Evolutionary conservation across 1,140 invertebrate species (phyloP).

Genomic region (Drosophila albomicans): DNA sequence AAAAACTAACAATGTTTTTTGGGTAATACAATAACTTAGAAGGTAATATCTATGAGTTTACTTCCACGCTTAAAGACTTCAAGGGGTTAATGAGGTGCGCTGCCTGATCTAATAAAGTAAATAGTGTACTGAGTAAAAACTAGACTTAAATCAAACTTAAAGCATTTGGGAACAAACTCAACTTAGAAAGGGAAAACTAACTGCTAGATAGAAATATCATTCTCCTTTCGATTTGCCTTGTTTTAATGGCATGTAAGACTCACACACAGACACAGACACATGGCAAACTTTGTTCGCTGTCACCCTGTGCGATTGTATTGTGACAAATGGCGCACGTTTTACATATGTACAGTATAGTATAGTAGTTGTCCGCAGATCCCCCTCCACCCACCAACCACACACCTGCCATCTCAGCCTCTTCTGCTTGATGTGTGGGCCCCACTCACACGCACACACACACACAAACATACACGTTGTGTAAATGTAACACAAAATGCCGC

Average conservation of each 20-base stretch:
- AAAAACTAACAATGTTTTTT: not conserved
- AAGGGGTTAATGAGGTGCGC: no score
- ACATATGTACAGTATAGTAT: slow-evolving; percentile 78
- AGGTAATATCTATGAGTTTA: not conserved
- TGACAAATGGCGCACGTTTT: slow-evolving; percentile 80
- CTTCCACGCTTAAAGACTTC: no score
- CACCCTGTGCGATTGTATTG: slow-evolving; percentile 60
- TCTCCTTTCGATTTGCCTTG: not conserved
- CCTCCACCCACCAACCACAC: not conserved
- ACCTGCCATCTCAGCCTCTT: not conserved
- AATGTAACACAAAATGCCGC: slow-evolving; percentile 80
- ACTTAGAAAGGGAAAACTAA: not conserved
- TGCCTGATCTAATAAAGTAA: no score
- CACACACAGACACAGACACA: not conserved
- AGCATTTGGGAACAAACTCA: no score
- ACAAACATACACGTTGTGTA: slow-evolving; percentile 46
- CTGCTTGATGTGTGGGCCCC: not conserved
- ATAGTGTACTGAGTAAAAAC: no score
- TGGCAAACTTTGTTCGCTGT: slow-evolving; percentile 45
- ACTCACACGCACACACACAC: slow-evolving; percentile 1
- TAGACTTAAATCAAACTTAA: no score
- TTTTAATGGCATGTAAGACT: slow-evolving; percentile 5
- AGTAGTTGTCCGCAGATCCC: slow-evolving; percentile 51
- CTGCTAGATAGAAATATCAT: slow-evolving; percentile 9
- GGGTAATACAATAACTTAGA: not conserved